A percentile compares a stretch with the other conserved stretches of the same genome.
Conservation (phyloP, 2,888 invertebrate genomes). For the Erebia epiphron region DNA sequence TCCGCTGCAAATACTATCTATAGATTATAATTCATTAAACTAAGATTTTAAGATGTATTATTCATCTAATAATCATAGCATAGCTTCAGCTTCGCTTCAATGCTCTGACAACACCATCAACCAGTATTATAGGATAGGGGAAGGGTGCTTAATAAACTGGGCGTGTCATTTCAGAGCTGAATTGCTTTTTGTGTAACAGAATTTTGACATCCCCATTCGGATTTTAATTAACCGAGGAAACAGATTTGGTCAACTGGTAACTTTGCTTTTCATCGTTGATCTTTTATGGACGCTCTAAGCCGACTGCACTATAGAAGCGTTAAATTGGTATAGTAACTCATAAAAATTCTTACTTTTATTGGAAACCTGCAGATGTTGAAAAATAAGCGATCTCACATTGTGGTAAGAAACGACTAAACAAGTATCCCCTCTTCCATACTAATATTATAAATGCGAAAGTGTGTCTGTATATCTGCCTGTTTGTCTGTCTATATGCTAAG, state of each 20-base stretch:
- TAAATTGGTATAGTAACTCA: background rate
- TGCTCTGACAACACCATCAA: slow-evolving; percentile 14
- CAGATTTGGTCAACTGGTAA: slow-evolving; percentile 37
- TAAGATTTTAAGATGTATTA: no score
- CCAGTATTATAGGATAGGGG: slow-evolving; percentile 44
- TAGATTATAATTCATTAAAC: no score
- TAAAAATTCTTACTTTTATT: background rate
- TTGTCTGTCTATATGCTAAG: no score
- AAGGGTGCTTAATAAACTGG: slow-evolving; percentile 44
- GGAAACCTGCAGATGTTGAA: background rate
- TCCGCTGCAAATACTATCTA: no score
- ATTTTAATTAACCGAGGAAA: slow-evolving; percentile 43
- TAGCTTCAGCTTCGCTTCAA: slow-evolving; percentile 34
- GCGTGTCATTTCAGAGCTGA: slow-evolving; percentile 43
- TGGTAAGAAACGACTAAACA: no score
- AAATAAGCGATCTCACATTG: background rate
- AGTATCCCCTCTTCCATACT: no score
- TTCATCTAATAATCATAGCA: no score
- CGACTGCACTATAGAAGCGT: background rate
- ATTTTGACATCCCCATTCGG: slow-evolving; percentile 43
- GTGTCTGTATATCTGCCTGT: no score
- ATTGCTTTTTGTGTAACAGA: slow-evolving; percentile 43
- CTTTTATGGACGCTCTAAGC: slow-evolving; percentile 10
- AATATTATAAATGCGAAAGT: no score
- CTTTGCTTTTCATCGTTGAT: slow-evolving; percentile 28